phyloP scores from a whole-genome alignment of 1,140 invertebrate genomes.

The Mamestra configurata region DNA sequence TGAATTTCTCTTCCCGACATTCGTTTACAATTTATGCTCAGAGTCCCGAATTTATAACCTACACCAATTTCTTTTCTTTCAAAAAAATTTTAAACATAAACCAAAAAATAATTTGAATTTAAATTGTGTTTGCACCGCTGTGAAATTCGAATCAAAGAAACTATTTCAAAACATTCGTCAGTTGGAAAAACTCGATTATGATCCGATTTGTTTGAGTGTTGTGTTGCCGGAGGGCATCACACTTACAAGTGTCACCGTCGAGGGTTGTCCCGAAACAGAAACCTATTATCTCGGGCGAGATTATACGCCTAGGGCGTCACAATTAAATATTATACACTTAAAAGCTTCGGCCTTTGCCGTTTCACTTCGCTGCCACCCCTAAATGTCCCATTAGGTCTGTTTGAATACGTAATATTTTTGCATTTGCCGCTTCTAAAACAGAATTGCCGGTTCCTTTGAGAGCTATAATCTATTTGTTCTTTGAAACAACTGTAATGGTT shows the following conservation, averaged over 20 bases:
- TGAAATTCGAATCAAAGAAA: slow-evolving; percentile 43
- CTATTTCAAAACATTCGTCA: slow-evolving; percentile 71
- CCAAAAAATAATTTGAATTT: slow-evolving; percentile 37
- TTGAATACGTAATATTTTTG: slow-evolving; percentile 88
- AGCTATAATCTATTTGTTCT: slow-evolving; percentile 87
- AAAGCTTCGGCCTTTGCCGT: slow-evolving; percentile 88
- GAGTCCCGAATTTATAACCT: slow-evolving; percentile 67
- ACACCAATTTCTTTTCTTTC: slow-evolving; percentile 36
- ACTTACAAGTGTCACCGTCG: slow-evolving; percentile 84
- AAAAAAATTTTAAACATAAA: slow-evolving; percentile 30
- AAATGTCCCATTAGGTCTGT: slow-evolving; percentile 88
- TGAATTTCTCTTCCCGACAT: slow-evolving; percentile 83
- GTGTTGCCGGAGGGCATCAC: slow-evolving; percentile 82
- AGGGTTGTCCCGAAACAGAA: slow-evolving; percentile 87
- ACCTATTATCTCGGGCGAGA: slow-evolving; percentile 89
- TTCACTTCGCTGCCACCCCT: slow-evolving; percentile 87
- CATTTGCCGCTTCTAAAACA: slow-evolving; percentile 86
- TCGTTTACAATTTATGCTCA: slow-evolving; percentile 81
- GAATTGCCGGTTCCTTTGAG: slow-evolving; percentile 87
- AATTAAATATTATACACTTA: slow-evolving; percentile 89
- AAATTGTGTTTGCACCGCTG: slow-evolving; percentile 19
- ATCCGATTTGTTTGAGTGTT: slow-evolving; percentile 85
- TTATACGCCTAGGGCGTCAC: slow-evolving; percentile 88
- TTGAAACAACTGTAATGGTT: slow-evolving; percentile 85
- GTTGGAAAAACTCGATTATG: slow-evolving; percentile 84